Percentiles rank a stretch among this genome's conserved stretches.
Evolutionary conservation across 2,797 vertebrate species (phyloP).

Genomic region (Loris lydekkerianus): DNA sequence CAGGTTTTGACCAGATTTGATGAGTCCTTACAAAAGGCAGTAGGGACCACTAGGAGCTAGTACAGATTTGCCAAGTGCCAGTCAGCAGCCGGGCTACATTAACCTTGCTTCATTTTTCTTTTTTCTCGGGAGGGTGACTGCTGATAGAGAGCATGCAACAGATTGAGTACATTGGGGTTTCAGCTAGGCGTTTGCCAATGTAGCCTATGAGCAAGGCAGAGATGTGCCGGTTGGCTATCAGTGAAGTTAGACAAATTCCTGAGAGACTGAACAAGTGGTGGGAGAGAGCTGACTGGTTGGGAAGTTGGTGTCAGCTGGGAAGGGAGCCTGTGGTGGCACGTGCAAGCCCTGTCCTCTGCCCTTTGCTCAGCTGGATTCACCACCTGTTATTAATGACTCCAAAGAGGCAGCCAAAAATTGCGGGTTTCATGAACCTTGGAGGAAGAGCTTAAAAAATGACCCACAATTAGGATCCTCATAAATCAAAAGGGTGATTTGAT

Average conservation of each 20-base stretch:
- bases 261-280: neutral
- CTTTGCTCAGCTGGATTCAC: rapidly evolving
- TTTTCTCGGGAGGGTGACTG: neutral
- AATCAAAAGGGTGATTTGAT: slow-evolving; percentile 8
- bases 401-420: neutral
- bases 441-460: slow-evolving; percentile 45
- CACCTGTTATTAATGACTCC: neutral
- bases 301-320: rapidly evolving
- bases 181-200: neutral
- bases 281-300: neutral
- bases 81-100: neutral
- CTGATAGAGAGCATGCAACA: neutral
- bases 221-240: neutral
- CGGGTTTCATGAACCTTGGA: neutral
- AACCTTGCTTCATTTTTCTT: neutral
- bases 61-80: neutral
- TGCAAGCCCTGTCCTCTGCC: neutral
- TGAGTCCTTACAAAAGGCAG: neutral
- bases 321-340: neutral
- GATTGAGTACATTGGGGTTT: neutral
- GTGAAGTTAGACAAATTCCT: neutral
- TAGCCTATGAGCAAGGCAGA: slow-evolving; percentile 25
- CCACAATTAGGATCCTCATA: slow-evolving; percentile 29
- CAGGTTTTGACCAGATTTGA: neutral
- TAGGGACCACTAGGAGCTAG: neutral